Conservation (phyloP, 2,113 vertebrate genomes). For the Brachionichthys hirsutus region DNA sequence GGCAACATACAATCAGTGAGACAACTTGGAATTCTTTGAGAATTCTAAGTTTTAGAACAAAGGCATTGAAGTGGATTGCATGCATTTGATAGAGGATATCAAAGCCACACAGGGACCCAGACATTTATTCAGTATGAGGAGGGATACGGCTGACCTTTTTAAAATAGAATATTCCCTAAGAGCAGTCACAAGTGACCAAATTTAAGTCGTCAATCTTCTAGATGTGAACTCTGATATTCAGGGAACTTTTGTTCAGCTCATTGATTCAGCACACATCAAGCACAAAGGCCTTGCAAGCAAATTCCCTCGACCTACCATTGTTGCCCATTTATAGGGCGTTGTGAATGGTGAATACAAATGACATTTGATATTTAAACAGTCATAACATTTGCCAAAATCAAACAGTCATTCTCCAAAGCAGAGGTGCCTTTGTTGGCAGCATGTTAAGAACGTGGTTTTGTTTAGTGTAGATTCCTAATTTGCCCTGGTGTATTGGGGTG, state of each 20-base stretch:
- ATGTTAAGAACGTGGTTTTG: conserved; percentile 53
- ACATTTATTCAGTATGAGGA: conserved; percentile 56
- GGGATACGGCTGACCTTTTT: conserved; percentile 68
- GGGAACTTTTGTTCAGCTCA: conserved; percentile 73
- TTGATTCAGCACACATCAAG: conserved; percentile 74
- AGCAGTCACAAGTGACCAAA: conserved; percentile 60
- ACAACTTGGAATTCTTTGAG: neutral
- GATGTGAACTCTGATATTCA: conserved; percentile 77
- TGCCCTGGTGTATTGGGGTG: conserved; percentile 35
- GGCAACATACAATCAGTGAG: too few relatives aligned
- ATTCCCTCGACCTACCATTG: conserved; percentile 41
- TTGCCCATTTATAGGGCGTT: conserved; percentile 26
- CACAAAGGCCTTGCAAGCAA: conserved; percentile 38
- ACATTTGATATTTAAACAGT: conserved; percentile 78
- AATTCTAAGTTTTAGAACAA: neutral
- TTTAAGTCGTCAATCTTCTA: conserved; percentile 70
- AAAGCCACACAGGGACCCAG: conserved; percentile 18
- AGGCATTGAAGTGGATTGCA: conserved; percentile 24
- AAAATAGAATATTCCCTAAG: conserved; percentile 65
- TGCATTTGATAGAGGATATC: conserved; percentile 33
- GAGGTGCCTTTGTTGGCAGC: conserved; percentile 41
- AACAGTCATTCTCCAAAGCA: conserved; percentile 59
- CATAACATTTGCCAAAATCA: conserved; percentile 74
- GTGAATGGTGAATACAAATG: conserved; percentile 73
- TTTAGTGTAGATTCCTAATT: conserved; percentile 50